Conservation (phyloP, 2,797 vertebrate genomes). For the Diglossa cyanea region DNA sequence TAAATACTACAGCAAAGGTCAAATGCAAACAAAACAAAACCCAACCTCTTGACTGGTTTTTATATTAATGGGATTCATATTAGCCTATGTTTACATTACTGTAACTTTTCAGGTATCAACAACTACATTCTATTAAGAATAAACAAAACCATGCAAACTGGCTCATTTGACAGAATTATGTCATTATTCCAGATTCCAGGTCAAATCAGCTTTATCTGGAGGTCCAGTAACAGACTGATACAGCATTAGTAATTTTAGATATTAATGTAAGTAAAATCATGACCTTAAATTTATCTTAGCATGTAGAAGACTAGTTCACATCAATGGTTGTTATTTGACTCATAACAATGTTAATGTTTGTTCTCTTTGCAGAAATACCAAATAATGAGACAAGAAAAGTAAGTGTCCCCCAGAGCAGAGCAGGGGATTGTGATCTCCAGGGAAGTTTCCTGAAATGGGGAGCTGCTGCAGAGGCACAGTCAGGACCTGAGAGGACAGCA, state of each 20-base stretch:
- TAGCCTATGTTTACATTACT: neutral
- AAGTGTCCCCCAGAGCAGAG: neutral
- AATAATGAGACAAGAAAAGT: neutral
- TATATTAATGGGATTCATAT: neutral
- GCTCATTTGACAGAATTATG: neutral
- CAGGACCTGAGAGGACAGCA: neutral
- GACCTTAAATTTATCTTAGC: neutral
- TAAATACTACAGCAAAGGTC: neutral
- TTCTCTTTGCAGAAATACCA: neutral
- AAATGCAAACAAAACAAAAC: neutral
- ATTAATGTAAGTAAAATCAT: neutral
- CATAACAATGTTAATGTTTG: neutral
- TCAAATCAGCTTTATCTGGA: neutral
- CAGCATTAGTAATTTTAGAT: neutral
- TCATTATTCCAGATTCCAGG: neutral
- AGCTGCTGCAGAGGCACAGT: neutral
- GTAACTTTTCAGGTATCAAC: neutral
- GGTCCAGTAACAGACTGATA: neutral
- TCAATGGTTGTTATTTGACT: neutral
- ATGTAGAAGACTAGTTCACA: neutral
- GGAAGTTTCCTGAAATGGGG: neutral
- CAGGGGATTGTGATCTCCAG: neutral
- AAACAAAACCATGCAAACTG: accelerated
- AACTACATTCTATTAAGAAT: accelerated
- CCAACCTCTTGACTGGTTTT: neutral